Conservation (phyloP, 2,888 invertebrate species). For the Hydraecia micacea region DNA sequence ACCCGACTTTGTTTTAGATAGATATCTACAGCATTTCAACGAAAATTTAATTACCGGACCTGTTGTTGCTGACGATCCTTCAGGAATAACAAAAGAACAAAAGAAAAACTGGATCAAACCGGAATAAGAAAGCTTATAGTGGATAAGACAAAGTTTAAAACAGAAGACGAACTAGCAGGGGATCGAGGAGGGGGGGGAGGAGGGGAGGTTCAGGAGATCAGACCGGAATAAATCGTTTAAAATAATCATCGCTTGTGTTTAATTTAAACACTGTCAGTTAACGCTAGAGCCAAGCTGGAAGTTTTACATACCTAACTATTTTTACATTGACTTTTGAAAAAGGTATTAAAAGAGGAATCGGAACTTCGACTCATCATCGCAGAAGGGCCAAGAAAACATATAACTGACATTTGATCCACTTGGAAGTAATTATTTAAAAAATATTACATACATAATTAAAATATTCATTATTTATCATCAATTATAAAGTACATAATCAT, state of each 20-base stretch:
- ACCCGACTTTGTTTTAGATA: too few species aligned
- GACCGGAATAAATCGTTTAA: too few species aligned
- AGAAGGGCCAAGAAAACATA: neutral
- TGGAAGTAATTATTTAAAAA: neutral
- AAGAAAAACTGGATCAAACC: too few species aligned
- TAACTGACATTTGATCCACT: neutral
- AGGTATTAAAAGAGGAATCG: too few species aligned
- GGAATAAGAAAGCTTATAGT: too few species aligned
- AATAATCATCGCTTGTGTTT: neutral
- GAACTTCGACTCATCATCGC: neutral
- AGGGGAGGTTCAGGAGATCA: too few species aligned
- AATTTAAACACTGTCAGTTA: neutral
- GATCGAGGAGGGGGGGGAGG: too few species aligned
- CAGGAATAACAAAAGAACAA: too few species aligned
- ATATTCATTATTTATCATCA: conserved; percentile 25
- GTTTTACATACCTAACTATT: neutral
- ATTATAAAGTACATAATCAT: conserved; percentile 11
- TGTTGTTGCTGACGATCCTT: too few species aligned
- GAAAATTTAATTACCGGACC: neutral
- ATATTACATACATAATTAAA: neutral
- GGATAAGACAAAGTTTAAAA: too few species aligned
- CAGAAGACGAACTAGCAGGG: too few species aligned
- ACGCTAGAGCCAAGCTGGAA: neutral
- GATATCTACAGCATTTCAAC: neutral
- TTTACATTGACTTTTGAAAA: neutral